Percentiles rank a stretch among this genome's conserved stretches.
Conservation (phyloP, 2,113 vertebrate species). For the Alligator mississippiensis region DNA sequence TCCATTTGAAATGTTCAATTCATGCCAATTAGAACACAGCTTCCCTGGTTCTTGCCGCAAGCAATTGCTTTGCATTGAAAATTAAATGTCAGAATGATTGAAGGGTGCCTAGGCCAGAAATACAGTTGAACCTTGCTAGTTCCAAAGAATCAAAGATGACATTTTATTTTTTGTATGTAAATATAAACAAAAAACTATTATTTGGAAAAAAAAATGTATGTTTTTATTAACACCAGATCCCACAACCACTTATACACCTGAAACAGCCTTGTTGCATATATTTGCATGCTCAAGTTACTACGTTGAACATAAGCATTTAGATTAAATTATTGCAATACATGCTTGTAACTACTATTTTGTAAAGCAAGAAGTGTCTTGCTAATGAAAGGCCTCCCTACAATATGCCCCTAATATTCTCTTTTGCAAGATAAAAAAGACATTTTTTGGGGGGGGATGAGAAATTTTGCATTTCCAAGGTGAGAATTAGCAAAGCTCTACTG, state of each 20-base stretch:
- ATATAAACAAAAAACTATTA: no score
- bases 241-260: rapidly evolving
- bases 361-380: background rate
- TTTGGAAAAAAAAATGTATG: rapidly evolving
- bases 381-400: background rate
- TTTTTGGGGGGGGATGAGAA: background rate
- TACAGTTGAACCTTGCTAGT: background rate
- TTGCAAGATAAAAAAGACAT: background rate
- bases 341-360: background rate
- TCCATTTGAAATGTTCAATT: background rate
- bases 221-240: background rate
- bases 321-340: background rate
- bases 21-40: background rate
- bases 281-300: background rate
- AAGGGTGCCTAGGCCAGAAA: background rate
- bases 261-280: background rate
- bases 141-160: background rate
- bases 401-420: rapidly evolving
- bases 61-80: background rate
- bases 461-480: constrained; percentile 27
- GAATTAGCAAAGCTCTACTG: constrained; percentile 11
- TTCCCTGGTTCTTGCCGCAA: background rate
- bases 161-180: no score
- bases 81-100: background rate
- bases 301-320: background rate